Evolutionary conservation across 2,888 invertebrate species (phyloP), one percentile per base, ranked within the genome.

Genomic region (Glyphotaelius pellucidus): DNA sequence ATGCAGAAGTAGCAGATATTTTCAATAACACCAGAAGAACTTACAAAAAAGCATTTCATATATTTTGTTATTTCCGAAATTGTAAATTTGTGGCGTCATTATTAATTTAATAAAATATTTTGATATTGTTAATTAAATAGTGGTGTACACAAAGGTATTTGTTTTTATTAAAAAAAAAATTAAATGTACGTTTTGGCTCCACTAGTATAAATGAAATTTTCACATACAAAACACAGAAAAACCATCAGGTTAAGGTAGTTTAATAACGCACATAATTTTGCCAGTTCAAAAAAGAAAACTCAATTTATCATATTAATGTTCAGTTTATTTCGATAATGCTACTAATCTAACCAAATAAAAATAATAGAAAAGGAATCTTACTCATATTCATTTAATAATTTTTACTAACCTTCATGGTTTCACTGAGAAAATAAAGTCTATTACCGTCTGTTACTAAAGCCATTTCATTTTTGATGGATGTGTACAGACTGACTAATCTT

Each of bases 401-500:
- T 67, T n/a, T 67, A n/a, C 67, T n/a, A 94, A 96, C 95, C 94
- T 96, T 94, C 30, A 97, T 94, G 84, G 94, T 94, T 38, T 96
- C 95, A 91, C 97, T 95, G 92, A 97, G 95, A 94, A 96, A 97
- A 94, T 97, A 97, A n/a, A 97, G 94, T 90, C 97, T 96, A 94
- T 97, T 97, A 91, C 94, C 94, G 93, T 95, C 95, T 92, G 95
- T 95, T 1, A 96, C 94, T 89, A 94, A 94, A 4, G 93, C 94
- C 12, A 94, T 93, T 94, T 97, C 97, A 89, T 94, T 94, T 94
- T 95, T 94, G 67, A 95, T 95, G 35, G 94, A 94, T 94, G 94
- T 95, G 90, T 94, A 94, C 92, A 96, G 94, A 93, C 94, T 94
- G 19, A 94, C 47, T 92, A 96, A 94, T 89, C 95, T 95, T 93